These are phyloP conservation scores for Zaprionus ghesquierei DNA, from an alignment of 1,140 invertebrate species.

Conservation along the genomic window DNA sequence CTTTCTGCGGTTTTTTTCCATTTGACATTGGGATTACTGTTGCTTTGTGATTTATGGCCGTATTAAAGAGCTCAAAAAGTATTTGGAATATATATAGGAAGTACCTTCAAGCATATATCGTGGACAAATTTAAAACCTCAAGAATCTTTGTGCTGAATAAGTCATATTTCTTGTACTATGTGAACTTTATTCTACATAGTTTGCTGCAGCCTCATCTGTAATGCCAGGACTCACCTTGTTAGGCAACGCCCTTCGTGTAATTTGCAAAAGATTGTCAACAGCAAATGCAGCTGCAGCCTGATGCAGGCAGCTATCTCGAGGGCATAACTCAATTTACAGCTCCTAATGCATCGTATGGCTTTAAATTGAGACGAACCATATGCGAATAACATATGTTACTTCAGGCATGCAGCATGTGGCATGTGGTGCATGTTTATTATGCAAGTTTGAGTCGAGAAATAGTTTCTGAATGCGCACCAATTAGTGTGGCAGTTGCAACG, in stretches of 20 bases:
- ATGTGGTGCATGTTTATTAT: slow-evolving; percentile 25
- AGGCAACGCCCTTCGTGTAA: slow-evolving; percentile 20
- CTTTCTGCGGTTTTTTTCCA: background rate
- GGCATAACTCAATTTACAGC: slow-evolving; percentile 68
- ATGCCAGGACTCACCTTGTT: slow-evolving; percentile 23
- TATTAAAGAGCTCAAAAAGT: background rate
- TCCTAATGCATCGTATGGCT: slow-evolving; percentile 42
- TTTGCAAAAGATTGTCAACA: slow-evolving; percentile 51
- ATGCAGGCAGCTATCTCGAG: background rate
- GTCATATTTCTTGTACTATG: background rate
- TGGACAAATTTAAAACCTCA: background rate
- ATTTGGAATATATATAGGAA: background rate
- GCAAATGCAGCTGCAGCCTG: slow-evolving; percentile 5
- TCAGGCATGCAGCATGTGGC: background rate
- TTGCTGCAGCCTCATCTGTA: slow-evolving; percentile 1
- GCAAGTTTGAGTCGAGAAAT: slow-evolving; percentile 7
- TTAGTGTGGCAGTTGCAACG: slow-evolving; percentile 30
- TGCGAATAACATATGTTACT: slow-evolving; percentile 60
- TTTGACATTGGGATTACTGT: background rate
- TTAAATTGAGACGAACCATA: slow-evolving; percentile 65
- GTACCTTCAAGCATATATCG: background rate
- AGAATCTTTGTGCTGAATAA: background rate
- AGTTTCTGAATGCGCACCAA: slow-evolving; percentile 28
- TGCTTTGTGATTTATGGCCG: background rate
- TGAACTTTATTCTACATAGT: slow-evolving; percentile 3